Evolutionary conservation across 1,140 invertebrate species (phyloP).

Genomic region (Eumeta japonica): DNA sequence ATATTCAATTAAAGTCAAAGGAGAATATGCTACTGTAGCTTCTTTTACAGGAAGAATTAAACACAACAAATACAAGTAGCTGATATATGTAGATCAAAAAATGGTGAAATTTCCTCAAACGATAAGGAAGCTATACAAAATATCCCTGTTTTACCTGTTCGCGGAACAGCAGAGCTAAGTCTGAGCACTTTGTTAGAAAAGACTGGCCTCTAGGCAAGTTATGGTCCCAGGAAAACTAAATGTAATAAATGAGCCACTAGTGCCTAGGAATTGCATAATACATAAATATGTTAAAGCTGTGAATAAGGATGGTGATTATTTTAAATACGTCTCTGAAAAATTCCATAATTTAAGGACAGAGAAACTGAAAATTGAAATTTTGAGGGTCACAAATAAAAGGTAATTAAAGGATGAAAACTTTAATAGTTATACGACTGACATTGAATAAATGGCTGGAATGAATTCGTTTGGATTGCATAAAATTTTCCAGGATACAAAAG

Average conservation of each 20-base stretch:
- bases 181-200: constrained; percentile 6
- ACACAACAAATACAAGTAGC: too few species aligned
- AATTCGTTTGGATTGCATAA: constrained; percentile 9
- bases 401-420: constrained; percentile 9
- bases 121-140: too few species aligned
- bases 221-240: constrained; percentile 5
- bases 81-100: too few species aligned
- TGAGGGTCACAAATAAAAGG: constrained; percentile 8
- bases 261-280: constrained; percentile 4
- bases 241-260: constrained; percentile 5
- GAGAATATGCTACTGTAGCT: too few species aligned
- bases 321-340: constrained; percentile 7
- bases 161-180: constrained; percentile 6
- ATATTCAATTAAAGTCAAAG: too few species aligned
- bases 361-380: constrained; percentile 8
- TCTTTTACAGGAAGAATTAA: too few species aligned
- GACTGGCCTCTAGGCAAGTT: constrained; percentile 1
- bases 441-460: too few species aligned
- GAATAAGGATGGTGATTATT: constrained; percentile 7
- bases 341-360: constrained; percentile 5
- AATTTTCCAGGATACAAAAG: constrained; percentile 9
- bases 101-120: too few species aligned
- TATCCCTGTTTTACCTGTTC: constrained; percentile 8
- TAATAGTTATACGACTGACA: constrained; percentile 6
- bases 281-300: constrained; percentile 9